Evolutionary conservation across 2,797 vertebrate genomes (phyloP).

Genomic region (Bucorvus abyssinicus): DNA sequence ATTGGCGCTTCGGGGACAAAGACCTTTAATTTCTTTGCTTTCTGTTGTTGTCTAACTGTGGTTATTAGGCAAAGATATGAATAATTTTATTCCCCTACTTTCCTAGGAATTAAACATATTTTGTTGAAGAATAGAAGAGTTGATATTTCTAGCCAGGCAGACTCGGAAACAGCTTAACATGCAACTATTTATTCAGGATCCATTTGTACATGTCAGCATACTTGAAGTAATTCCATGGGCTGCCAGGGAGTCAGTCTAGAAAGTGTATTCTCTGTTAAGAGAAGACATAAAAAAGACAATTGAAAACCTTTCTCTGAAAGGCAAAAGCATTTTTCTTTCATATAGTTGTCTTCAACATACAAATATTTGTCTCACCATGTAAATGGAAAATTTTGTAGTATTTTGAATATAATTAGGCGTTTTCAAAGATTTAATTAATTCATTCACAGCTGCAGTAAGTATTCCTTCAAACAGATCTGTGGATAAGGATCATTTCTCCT

Average conservation of each 20-base stretch:
- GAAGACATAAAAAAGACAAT: neutral
- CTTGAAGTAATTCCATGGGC: neutral
- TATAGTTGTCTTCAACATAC: neutral
- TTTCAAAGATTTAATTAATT: neutral
- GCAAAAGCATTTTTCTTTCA: accelerated
- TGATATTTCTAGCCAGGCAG: neutral
- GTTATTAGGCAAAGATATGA: neutral
- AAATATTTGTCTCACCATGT: neutral
- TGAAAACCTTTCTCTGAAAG: neutral
- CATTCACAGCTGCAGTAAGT: neutral
- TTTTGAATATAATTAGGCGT: neutral
- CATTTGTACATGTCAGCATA: neutral
- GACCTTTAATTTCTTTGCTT: neutral
- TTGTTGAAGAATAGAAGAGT: neutral
- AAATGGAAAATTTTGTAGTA: neutral
- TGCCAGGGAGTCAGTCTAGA: neutral
- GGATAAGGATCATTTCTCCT: neutral
- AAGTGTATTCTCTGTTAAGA: neutral
- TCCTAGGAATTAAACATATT: neutral
- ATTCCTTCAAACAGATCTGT: neutral
- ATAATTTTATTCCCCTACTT: neutral
- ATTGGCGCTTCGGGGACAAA: neutral
- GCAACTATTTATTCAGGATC: neutral
- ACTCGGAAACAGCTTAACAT: neutral
- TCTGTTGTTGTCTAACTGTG: neutral